A percentile compares a stretch with the other conserved stretches of the same genome.
phyloP scores from a whole-genome alignment of 2,797 vertebrate species.

The Neosilurus mollespiculum region DNA sequence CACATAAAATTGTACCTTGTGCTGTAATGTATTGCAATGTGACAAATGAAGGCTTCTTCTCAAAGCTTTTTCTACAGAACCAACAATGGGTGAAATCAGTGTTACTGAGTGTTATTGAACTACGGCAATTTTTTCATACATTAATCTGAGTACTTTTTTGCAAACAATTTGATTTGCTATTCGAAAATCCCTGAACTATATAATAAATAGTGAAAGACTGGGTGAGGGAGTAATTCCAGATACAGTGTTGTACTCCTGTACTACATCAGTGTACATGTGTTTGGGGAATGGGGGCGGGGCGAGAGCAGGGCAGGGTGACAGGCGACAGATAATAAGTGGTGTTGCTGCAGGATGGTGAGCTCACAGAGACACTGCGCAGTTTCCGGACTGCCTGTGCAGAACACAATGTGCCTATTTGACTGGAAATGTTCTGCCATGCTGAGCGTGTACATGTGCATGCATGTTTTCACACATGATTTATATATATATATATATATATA shows the following conservation, averaged over 20 bases:
- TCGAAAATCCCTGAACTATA: not conserved
- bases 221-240: not conserved
- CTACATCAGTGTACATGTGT: not conserved
- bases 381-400: not conserved
- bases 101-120: not conserved
- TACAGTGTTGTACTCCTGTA: not conserved
- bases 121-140: not conserved
- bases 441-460: not conserved
- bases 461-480: not conserved
- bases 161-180: not conserved
- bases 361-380: conserved; percentile 22
- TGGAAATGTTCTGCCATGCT: not conserved
- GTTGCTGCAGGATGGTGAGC: conserved; percentile 48
- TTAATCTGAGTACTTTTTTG: not conserved
- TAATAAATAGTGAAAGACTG: not conserved
- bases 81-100: not conserved
- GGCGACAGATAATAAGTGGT: conserved; percentile 27
- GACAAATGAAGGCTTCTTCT: no score
- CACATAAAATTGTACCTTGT: no score
- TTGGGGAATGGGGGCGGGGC: not conserved
- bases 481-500: no score
- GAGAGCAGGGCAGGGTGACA: conserved; percentile 17
- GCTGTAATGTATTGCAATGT: no score
- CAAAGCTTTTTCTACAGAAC: no score
- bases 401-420: not conserved